Evolutionary conservation across 2,888 invertebrate species (phyloP), one percentile per base, ranked within the genome.

Genomic region (Tenthredo livida): DNA sequence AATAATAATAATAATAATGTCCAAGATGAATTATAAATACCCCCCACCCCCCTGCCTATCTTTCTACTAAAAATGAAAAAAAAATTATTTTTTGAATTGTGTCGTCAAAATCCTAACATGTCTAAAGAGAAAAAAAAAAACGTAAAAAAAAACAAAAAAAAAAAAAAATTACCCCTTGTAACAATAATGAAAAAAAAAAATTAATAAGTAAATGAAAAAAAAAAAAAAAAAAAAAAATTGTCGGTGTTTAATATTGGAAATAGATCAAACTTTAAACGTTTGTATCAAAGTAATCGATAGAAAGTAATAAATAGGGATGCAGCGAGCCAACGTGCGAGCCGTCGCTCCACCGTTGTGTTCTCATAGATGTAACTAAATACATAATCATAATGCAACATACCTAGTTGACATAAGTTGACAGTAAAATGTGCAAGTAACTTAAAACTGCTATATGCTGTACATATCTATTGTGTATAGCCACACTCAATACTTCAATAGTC

Each of bases 1-100:
- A 47, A 84, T 72, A 72, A 70, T 25, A 43, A 72, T 85, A 85
- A 85, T 84, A 73, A 84, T 82, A 85, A 86, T 87, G 84, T 87
- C 70, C 86, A 87, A 87, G 84, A 87, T 86, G 83, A 86, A 83
- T 83, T 65, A 83, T 83, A 83, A 47, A 83, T 67, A 83, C 65
- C 84, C 91, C 91, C 90, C 65, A 89, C 65, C 65, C 54, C 58
- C 29, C 77, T 84, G 90, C 90, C 91, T 92, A 91, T 90, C 92
- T 91, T 92, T 92, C 90, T 91, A 92, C 90, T 90, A 88, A 90
- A 86, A 86, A 86, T 85, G 73, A 85, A 86, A 86, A 86, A 86
- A 85, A 88, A 90, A 90, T 91, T 92, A 92, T 92, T 92, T 92
- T 92, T 91, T 90, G 90, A 92, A 92, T 91, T 91, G 89, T 89